Evolutionary conservation across 2,113 vertebrate species (phyloP), one percentile per base, ranked within the genome.

Genomic region (Lates calcarifer): DNA sequence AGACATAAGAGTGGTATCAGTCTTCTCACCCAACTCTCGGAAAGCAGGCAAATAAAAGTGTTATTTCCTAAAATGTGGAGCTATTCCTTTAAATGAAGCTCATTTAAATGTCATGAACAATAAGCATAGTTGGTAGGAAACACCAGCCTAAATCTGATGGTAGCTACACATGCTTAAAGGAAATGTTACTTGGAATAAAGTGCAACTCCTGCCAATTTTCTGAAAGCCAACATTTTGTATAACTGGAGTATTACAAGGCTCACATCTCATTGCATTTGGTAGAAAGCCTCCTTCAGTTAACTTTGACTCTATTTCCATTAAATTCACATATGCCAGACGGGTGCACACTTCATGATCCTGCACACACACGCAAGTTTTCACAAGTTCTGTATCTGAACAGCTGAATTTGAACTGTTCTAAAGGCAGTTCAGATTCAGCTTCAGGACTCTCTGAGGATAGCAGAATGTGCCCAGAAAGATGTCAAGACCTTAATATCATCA

Each of bases 401-500:
- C 69, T 86, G 77, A 86, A 79, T 86, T 81, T 75, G 43, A 87
- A 53, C 68, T 58, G 28, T 24, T 43, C 29, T 37, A 49, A 61
- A 65, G 6, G 65, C 78, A 67, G 68, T 61, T 90, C 62, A 73
- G 61, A 85, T 84, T 85, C 70, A 88, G 83, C 73, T 58, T 71
- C 55, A 61, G 64, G 77, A 66, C 60, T 68, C 68, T 81, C 56
- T 39, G 58, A 88, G 81, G 81, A 85, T 73, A 81, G 76, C 56
- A 67, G 74, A 86, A 55, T 65, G 73, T 79, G 78, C 63, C 60
- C 69, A 79, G 70, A 68, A 89, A 84, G 63, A 86, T 82, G 83
- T 85, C 82, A 83, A 67, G 86, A 87, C 70, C 87, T 90, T 89
- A 92, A 92, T 91, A 91, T 92, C 85, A 91, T 87, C 85, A 84